phyloP scores from a whole-genome alignment of 2,113 vertebrate genomes.

The Rafetus swinhoei region DNA sequence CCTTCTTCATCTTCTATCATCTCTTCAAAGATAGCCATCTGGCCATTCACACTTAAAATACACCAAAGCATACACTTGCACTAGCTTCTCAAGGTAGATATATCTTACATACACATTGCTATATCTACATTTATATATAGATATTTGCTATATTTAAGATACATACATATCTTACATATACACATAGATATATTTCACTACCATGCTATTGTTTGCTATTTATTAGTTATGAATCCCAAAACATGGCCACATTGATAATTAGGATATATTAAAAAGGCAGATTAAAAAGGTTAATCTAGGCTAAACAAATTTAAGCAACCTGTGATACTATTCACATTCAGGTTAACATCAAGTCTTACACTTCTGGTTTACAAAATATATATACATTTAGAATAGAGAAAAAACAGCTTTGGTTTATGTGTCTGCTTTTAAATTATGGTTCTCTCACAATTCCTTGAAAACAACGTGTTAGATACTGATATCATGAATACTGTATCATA shows the following conservation, averaged over 20 bases:
- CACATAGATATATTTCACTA: not conserved
- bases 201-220: not conserved
- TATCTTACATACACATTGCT: not conserved
- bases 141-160: too few relatives aligned
- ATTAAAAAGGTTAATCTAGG: not conserved
- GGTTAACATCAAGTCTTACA: not conserved
- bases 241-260: not conserved
- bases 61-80: not conserved
- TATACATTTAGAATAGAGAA: not conserved
- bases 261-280: not conserved
- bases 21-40: conserved; percentile 97
- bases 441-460: not conserved
- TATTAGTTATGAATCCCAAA: not conserved
- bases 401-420: not conserved
- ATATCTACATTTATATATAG: not conserved
- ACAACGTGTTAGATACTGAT: not conserved
- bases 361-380: not conserved
- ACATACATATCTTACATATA: too few relatives aligned
- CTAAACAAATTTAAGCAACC: not conserved
- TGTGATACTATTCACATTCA: not conserved
- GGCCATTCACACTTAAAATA: conserved; percentile 90
- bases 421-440: not conserved
- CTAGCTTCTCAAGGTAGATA: not conserved
- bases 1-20: conserved; percentile 99
- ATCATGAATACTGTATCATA: not conserved